Evolutionary conservation across 2,888 invertebrate genomes (phyloP), one percentile per base, ranked within the genome.

Genomic region (Pomacea canaliculata): DNA sequence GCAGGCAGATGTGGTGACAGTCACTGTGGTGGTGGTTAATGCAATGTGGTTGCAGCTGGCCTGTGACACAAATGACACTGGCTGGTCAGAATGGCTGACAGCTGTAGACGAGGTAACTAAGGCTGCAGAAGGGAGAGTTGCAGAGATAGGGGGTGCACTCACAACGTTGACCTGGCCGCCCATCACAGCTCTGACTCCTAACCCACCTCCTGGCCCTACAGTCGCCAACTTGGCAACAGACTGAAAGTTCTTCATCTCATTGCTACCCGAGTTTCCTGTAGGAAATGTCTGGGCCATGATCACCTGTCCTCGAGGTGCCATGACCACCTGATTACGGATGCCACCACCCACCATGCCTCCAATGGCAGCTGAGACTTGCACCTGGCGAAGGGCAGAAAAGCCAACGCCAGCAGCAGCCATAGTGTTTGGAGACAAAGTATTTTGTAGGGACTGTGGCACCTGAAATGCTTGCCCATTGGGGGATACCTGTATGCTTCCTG

Each of bases 1-100:
- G 62, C 76, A 70, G 49, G 73, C 79, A 19, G 78, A 79, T 7
- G 79, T 80, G 1, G 81, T 80, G 59, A 78, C 75, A 49, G 83
- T 83, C n/a, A 83, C 80, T 1, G 83, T 80, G 23, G 84, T 82
- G 66, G 83, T 83, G 48, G 83, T 82, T 49, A 78, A 59, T 48
- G 75, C 77, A 23, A 70, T 49, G n/a, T 69, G 70, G 69, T 67
- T 73, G 68, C 76, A 63, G 65, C 75, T 71, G 16, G 68, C 56
- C 19, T 18, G 27, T 5, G 51, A 46, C 10, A n/a, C 19, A 19
- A 10, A 49, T 23, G 63, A 8, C 12, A 62, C 59, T 19, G 72
- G 27, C 37, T 70, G 51, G 16, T 68, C 74, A 23, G n/a, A 49
- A 3, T 60, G 23, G 51, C 71, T 48, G 16, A 76, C 46, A 12